Evolutionary conservation across 1,140 invertebrate genomes (phyloP), one percentile per base, ranked within the genome.

Genomic region (Tribolium madens): DNA sequence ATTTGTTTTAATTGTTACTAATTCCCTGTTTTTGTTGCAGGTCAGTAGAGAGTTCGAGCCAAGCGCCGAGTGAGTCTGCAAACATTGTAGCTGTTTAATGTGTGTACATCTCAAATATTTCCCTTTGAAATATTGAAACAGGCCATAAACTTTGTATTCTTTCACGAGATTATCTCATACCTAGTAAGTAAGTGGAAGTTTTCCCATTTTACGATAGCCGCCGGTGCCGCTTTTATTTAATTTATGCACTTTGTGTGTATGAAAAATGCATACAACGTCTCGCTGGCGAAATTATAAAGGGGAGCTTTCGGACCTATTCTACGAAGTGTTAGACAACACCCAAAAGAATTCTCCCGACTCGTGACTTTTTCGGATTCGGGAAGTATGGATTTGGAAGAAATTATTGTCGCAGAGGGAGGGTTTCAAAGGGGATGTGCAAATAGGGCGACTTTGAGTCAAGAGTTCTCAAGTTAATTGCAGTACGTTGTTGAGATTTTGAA

Each of bases 111-210:
- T 57, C 52, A 57, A 57, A 21, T 21, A 57, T 18, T 57, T 57
- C 52, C 18, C 17, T 18, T 57, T 57, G 52, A 57, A 57, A 57
- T 57, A 57, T 57, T 57, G 52, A 57, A 57, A 57, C 52, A 57
- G 18, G 15, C 18, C 52, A 18, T 57, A 57, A 57, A 57, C 2
- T 57, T 7, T 6, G 52, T 57, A 18, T 26, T 57, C 52, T 26
- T 57, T 57, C 18, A n/a, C 52, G 52, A 57, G 52, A 57, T 57
- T 57, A 57, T 57, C 52, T 57, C 18, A 10, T 57, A 57, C 15
- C 15, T 26, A 26, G 14, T 57, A 57, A 57, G 52, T 57, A 26
- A 57, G 52, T 57, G 52, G 14, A 57, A 57, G 52, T 57, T 57
- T 57, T 26, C 15, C 15, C 52, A 18, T 57, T 57, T 57, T 57